phyloP scores from a whole-genome alignment of 92 coral and sea anemone genomes.

The Epizoanthus illoricatus region DNA sequence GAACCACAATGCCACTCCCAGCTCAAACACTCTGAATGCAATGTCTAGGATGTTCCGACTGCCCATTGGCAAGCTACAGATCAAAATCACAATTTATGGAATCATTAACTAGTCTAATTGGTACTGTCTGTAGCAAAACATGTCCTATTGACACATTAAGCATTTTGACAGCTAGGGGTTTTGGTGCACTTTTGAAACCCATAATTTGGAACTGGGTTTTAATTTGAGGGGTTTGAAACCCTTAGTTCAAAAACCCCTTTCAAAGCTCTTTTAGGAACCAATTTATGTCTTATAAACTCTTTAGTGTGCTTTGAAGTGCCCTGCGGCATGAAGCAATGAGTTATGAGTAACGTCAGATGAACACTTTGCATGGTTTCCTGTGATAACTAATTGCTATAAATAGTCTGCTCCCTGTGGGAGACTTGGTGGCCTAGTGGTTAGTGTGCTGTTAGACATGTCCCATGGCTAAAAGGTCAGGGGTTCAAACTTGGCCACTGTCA shows the following conservation, averaged over 20 bases:
- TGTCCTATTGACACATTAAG: too few relatives aligned
- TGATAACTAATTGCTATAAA: too few relatives aligned
- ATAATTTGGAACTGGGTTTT: not conserved
- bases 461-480: too few relatives aligned
- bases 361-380: too few relatives aligned
- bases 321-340: too few relatives aligned
- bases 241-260: slow-evolving; percentile 72
- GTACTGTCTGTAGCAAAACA: not conserved
- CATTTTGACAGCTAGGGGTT: too few relatives aligned
- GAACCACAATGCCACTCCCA: slow-evolving; percentile 96
- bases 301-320: too few relatives aligned
- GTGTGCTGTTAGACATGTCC: too few relatives aligned
- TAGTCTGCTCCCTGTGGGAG: slow-evolving; percentile 5
- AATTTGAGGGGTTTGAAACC: slow-evolving; percentile 24
- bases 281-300: too few relatives aligned
- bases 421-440: too few relatives aligned
- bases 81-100: not conserved
- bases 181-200: not conserved
- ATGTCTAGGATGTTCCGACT: slow-evolving; percentile 80
- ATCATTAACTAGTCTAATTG: not conserved
- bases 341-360: slow-evolving; percentile 44
- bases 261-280: too few relatives aligned
- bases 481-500: too few relatives aligned
- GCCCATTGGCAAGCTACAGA: slow-evolving; percentile 68
- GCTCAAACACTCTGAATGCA: slow-evolving; percentile 86